These are phyloP conservation scores for Callaeas wilsoni DNA, from an alignment of 2,113 vertebrate genomes.

Conservation along the genomic window DNA sequence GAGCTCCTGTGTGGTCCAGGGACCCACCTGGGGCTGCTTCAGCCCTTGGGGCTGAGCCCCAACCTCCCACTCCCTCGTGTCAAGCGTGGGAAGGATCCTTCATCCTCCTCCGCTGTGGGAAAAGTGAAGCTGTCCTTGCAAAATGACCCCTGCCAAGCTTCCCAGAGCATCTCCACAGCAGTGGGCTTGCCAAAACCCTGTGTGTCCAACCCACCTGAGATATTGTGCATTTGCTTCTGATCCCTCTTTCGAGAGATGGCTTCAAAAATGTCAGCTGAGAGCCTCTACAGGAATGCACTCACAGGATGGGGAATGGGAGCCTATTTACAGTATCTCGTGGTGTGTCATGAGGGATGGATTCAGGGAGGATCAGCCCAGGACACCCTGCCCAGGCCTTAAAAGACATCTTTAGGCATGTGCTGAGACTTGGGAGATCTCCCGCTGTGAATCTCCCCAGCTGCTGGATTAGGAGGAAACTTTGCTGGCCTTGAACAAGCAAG, in stretches of 20 bases:
- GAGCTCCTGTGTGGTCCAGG: background rate
- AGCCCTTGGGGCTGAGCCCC: background rate
- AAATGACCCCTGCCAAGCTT: background rate
- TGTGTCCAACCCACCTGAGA: background rate
- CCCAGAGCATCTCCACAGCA: background rate
- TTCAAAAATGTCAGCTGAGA: background rate
- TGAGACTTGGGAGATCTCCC: background rate
- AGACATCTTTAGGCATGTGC: background rate
- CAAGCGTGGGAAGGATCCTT: background rate
- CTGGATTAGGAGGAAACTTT: background rate
- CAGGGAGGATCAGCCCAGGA: background rate
- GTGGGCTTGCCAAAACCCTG: background rate
- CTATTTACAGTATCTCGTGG: rapidly evolving
- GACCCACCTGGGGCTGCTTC: background rate
- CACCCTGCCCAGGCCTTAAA: rapidly evolving
- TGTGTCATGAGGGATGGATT: rapidly evolving
- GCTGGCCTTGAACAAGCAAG: background rate
- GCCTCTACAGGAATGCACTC: rapidly evolving
- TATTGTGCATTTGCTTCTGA: background rate
- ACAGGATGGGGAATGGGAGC: rapidly evolving
- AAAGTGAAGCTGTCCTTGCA: background rate
- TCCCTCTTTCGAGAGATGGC: background rate
- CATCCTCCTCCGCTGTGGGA: background rate
- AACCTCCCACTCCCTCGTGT: rapidly evolving
- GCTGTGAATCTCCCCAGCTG: background rate